These are phyloP conservation scores for Macaria liturata DNA, from an alignment of 2,888 invertebrate species.

Conservation along the genomic window DNA sequence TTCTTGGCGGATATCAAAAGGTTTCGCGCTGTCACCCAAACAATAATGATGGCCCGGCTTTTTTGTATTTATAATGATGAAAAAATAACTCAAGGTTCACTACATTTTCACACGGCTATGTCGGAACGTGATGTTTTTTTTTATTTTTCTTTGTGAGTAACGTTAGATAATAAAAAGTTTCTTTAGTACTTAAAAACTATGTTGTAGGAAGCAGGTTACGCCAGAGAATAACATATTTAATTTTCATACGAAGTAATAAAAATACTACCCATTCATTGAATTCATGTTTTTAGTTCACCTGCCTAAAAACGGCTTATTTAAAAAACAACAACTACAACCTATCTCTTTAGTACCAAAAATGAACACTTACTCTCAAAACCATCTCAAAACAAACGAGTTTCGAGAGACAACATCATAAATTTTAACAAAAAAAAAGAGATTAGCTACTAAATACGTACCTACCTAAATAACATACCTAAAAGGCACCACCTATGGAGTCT, in stretches of 20 bases:
- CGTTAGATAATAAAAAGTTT: neutral
- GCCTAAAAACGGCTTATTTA: no score
- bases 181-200: no score
- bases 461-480: no score
- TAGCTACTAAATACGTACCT: no score
- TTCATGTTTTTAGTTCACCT: no score
- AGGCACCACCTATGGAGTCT: neutral
- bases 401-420: no score
- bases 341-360: no score
- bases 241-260: neutral
- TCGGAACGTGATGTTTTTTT: neutral
- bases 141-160: neutral
- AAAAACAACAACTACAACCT: no score
- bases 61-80: slow-evolving; percentile 5
- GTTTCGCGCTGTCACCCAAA: slow-evolving; percentile 17
- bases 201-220: neutral
- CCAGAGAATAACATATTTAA: neutral
- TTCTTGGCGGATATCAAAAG: slow-evolving; percentile 18
- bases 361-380: no score
- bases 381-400: no score
- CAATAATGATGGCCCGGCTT: slow-evolving; percentile 11
- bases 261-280: neutral
- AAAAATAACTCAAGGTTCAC: neutral
- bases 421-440: no score
- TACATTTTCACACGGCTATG: no score